Evolutionary conservation across 2,797 vertebrate species (phyloP).

Genomic region (Argentina silus): DNA sequence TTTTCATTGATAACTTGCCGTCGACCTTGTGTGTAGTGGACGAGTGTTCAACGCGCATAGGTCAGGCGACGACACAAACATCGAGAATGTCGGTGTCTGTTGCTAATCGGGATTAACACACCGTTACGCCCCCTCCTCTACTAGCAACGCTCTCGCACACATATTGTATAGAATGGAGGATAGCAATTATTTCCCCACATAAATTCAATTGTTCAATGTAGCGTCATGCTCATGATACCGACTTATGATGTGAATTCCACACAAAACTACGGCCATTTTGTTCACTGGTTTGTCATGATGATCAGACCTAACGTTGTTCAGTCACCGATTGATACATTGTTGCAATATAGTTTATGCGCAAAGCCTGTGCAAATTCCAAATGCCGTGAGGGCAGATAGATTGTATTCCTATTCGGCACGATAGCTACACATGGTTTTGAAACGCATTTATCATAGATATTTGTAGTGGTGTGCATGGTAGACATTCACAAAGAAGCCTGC

Average conservation of each 20-base stretch:
- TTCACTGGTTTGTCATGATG: background rate
- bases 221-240: background rate
- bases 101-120: background rate
- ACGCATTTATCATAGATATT: too few relatives aligned
- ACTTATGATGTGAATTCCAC: background rate
- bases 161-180: too few relatives aligned
- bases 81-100: background rate
- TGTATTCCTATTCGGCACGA: background rate
- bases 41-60: background rate
- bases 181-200: too few relatives aligned
- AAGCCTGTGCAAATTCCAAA: background rate
- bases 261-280: background rate
- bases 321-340: background rate
- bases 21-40: conserved; percentile 1
- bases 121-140: background rate
- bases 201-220: too few relatives aligned
- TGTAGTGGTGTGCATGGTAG: too few relatives aligned
- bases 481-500: too few relatives aligned
- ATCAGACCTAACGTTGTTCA: too few relatives aligned
- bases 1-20: background rate
- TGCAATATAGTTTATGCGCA: too few relatives aligned
- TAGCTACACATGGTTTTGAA: background rate
- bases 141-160: too few relatives aligned
- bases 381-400: background rate
- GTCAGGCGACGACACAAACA: background rate